Evolutionary conservation across 2,797 vertebrate species (phyloP).

Genomic region (Malacoraja senta): DNA sequence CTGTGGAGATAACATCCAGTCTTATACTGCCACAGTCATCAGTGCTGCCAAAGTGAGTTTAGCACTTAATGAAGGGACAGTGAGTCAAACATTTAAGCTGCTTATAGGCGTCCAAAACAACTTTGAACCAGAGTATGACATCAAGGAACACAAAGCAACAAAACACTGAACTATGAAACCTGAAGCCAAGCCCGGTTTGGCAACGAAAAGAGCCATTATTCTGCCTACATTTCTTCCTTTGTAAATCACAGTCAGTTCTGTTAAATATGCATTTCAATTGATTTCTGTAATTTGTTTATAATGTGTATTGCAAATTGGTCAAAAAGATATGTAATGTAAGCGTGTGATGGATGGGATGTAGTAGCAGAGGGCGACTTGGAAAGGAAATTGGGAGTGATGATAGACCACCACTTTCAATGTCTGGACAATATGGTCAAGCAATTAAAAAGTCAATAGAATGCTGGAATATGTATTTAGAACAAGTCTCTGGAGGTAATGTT

Average conservation of each 20-base stretch:
- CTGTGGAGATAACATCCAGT: constrained; percentile 95
- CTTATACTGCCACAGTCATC: constrained; percentile 96
- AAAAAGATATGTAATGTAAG: background rate
- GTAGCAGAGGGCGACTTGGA: background rate
- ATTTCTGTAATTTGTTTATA: background rate
- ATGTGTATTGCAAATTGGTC: background rate
- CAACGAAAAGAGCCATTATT: background rate
- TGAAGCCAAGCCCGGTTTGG: background rate
- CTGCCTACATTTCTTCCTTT: background rate
- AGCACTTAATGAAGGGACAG: background rate
- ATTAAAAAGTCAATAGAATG: constrained; percentile 25
- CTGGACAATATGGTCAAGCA: constrained; percentile 11
- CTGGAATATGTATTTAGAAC: background rate
- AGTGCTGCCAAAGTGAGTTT: constrained; percentile 95
- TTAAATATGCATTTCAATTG: background rate
- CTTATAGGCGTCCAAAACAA: background rate
- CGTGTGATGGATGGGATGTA: background rate
- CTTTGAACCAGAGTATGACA: background rate
- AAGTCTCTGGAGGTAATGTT: background rate
- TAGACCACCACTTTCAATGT: background rate
- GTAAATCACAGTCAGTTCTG: background rate
- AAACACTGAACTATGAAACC: background rate
- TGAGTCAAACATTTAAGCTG: background rate
- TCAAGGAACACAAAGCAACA: background rate
- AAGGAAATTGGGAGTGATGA: background rate